Evolutionary conservation across 2,113 vertebrate genomes (phyloP).

Genomic region (Vimba vimba): DNA sequence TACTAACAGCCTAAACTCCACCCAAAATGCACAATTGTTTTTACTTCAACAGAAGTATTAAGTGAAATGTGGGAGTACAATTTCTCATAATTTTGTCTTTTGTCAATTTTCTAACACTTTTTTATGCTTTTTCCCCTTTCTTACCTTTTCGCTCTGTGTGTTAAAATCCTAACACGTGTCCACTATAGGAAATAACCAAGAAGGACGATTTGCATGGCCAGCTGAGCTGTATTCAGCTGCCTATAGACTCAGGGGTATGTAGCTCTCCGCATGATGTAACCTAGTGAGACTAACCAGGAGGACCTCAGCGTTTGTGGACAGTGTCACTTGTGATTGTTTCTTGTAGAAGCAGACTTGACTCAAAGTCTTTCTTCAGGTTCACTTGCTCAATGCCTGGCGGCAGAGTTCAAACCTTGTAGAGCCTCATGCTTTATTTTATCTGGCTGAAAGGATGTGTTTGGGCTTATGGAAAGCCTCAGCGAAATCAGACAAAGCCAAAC

Average conservation of each 20-base stretch:
- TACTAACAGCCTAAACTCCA: background rate
- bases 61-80: background rate
- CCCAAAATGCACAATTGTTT: background rate
- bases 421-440: constrained; percentile 52
- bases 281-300: constrained; percentile 58
- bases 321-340: constrained; percentile 66
- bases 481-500: constrained; percentile 51
- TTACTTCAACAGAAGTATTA: constrained; percentile 8
- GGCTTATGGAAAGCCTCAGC: constrained; percentile 48
- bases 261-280: constrained; percentile 73
- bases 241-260: constrained; percentile 97
- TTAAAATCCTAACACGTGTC: constrained; percentile 72
- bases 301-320: constrained; percentile 68
- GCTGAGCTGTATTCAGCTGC: constrained; percentile 98
- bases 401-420: constrained; percentile 45
- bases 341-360: constrained; percentile 74
- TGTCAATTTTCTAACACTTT: constrained; percentile 20
- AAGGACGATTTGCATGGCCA: constrained; percentile 94
- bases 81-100: constrained; percentile 10
- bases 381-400: constrained; percentile 49
- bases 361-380: constrained; percentile 77
- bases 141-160: constrained; percentile 52
- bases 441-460: constrained; percentile 45
- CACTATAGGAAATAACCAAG: constrained; percentile 93
- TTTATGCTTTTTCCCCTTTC: constrained; percentile 35